Evolutionary conservation across 2,888 invertebrate species (phyloP), one percentile per base, ranked within the genome.

Genomic region (Chesias legatella): DNA sequence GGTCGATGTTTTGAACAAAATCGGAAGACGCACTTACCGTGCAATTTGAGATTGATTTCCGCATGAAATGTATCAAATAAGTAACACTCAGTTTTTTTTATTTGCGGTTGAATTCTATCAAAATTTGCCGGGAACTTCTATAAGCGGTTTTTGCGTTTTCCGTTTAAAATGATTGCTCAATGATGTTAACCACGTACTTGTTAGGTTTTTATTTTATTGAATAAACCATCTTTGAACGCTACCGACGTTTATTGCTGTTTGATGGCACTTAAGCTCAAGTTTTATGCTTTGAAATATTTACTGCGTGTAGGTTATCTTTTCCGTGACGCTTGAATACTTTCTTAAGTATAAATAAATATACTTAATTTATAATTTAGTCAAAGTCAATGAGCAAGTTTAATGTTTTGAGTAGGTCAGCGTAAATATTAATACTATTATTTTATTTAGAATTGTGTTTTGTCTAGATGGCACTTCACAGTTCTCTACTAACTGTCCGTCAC

Each of bases 21-120:
- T 80, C 80, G 79, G 79, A 81, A 81, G 76, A 51, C 25, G 69
- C 61, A 57, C 53, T 71, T 62, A 70, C 62, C 58, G 72, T 81
- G 86, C 84, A 86, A 86, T 84, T 83, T 81, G 85, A 86, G 85
- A 82, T 72, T 73, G 70, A 79, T 81, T 84, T 86, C 86, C 86
- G 85, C 84, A 75, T 74, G 82, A 80, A 73, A 67, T 73, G 59
- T 59, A 51, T 60, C 70, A 71, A 84, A 86, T 78, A 76, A 77
- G 69, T 67, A 66, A 73, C 68, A 75, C 71, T 74, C 68, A 70
- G 67, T 69, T 39, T 26, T 48, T 51, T 43, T 63, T 54, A 59
- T 55, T 62, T 76, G 78, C 66, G 76, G 76, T 79, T 44, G 40
- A 36, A 37, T 45, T 45, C 40, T 45, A 45, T 45, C 44, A 29